phyloP scores from a whole-genome alignment of 2,888 invertebrate species.

The Cerastis rubricosa region DNA sequence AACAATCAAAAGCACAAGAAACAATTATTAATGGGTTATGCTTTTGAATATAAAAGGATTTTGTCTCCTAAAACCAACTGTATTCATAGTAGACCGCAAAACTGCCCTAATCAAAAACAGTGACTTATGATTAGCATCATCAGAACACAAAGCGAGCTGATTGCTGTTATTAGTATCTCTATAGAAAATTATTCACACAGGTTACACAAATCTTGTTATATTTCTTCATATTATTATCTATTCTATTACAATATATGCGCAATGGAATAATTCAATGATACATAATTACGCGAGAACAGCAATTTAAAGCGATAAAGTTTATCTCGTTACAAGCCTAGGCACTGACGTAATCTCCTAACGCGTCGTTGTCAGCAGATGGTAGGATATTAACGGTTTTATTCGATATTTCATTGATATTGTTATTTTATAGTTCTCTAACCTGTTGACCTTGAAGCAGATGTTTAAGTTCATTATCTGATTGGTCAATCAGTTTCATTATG shows the following conservation, averaged over 20 bases:
- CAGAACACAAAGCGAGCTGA: not conserved
- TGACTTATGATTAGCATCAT: not conserved
- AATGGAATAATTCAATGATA: conserved; percentile 61
- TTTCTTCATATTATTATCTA: conserved; percentile 30
- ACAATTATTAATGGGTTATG: not conserved
- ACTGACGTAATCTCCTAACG: conserved; percentile 62
- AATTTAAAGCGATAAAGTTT: conserved; percentile 64
- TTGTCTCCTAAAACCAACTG: not conserved
- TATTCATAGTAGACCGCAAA: not conserved
- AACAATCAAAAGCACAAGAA: not conserved
- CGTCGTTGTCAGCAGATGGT: conserved; percentile 63
- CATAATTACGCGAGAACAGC: conserved; percentile 62
- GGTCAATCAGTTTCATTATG: not conserved
- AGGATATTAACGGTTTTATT: conserved; percentile 47
- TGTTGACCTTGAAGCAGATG: conserved; percentile 38
- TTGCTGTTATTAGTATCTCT: not conserved
- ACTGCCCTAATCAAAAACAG: not conserved
- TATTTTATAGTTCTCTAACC: conserved; percentile 48
- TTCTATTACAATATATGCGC: conserved; percentile 49
- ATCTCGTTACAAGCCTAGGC: conserved; percentile 61
- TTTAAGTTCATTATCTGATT: conserved; percentile 33
- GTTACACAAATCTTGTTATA: conserved; percentile 24
- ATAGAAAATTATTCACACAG: not conserved
- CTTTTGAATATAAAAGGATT: not conserved
- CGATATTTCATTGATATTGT: conserved; percentile 30